Evolutionary conservation across 2,113 vertebrate genomes (phyloP), one percentile per base, ranked within the genome.

Genomic region (Barnardius zonarius): DNA sequence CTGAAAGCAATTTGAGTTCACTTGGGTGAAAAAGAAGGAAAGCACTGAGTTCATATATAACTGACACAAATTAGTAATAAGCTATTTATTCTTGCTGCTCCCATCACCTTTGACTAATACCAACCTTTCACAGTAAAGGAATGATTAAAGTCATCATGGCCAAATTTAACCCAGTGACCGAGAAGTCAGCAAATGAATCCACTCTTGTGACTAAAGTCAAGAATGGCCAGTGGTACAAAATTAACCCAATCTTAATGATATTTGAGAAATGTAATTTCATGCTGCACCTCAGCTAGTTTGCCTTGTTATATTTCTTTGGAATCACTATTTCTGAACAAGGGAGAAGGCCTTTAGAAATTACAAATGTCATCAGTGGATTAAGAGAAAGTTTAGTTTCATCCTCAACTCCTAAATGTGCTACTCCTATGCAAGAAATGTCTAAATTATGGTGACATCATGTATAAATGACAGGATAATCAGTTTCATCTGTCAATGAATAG

Each of bases 261-360:
- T 75, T 86, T 92, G 73, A 96, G 77, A 94, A 90, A 92, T 76
- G 69, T 81, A 88, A 96, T 96, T 96, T 96, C 92, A 92, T 96
- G 95, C 66, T 94, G 88, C 88, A 92, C 73, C 80, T 96, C 88
- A 86, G 73, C 49, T 93, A 74, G 39, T 79, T 96, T 94, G 48
- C 48, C 80, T 78, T 78, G 69, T 86, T 92, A 30, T 48, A 83
- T 68, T 68, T 75, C 86, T 90, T 92, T 75, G 44, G 39, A 75
- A 62, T 76, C 39, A 62, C 30, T 70, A 7, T 48, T 88, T 90
- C 88, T 89, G 33, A 89, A 76, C 41, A 68, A 75, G 33, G n/a
- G 63, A 92, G 27, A 54, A 28, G 76, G 68, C 49, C 76, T 69
- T 69, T 61, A 75, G 31, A 79, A 86, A 70, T 66, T 55, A 31